These are phyloP conservation scores for Morbakka virulenta DNA, from an alignment of 30 jellyfish, hydroid and myxozoan species.

Conservation along the genomic window DNA sequence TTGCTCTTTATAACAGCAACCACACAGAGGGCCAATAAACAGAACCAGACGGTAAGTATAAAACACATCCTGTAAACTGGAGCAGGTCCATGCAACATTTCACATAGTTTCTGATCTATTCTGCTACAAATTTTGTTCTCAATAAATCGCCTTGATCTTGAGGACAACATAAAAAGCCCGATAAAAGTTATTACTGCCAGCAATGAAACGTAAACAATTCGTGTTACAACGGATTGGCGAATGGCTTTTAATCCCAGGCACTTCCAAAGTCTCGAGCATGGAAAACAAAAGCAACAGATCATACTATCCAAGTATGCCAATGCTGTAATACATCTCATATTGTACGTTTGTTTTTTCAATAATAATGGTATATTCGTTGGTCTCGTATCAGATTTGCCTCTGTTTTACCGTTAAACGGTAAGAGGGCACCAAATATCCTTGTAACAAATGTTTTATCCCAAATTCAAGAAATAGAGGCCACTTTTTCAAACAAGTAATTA, in stretches of 20 bases:
- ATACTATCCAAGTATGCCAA: background rate
- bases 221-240: conserved; percentile 60
- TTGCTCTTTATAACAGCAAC: conserved; percentile 46
- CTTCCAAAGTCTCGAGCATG: conserved; percentile 51
- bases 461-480: too few species aligned
- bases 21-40: conserved; percentile 36
- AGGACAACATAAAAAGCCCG: conserved; percentile 51
- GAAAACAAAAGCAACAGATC: conserved; percentile 58
- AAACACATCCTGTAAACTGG: conserved; percentile 87
- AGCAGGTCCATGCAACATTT: conserved; percentile 86
- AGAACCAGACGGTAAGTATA: conserved; percentile 29
- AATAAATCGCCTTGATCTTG: conserved; percentile 26
- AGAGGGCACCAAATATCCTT: too few species aligned
- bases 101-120: conserved; percentile 66
- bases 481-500: too few species aligned
- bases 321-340: background rate
- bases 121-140: conserved; percentile 46
- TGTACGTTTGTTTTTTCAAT: background rate
- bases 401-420: background rate
- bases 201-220: conserved; percentile 21
- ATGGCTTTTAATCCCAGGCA: conserved; percentile 37
- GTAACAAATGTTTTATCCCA: too few species aligned
- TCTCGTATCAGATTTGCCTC: too few species aligned
- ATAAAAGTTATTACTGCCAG: conserved; percentile 28
- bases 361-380: too few species aligned